phyloP scores from a whole-genome alignment of 2,797 vertebrate genomes.

The Amblyopsis hoosieri region DNA sequence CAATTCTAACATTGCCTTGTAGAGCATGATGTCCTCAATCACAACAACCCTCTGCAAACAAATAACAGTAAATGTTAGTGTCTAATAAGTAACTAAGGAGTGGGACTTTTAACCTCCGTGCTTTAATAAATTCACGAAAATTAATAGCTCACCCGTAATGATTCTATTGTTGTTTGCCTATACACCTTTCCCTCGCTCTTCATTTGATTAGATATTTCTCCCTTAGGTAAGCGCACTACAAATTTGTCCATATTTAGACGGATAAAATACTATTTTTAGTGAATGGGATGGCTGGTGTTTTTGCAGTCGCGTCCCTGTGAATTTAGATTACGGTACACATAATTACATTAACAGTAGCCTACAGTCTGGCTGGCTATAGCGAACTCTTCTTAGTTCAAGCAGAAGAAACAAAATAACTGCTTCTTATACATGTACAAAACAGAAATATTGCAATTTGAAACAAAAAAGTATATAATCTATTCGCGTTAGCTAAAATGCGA shows the following conservation, averaged over 20 bases:
- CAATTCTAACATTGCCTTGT: conserved; percentile 88
- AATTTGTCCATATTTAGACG: conserved; percentile 85
- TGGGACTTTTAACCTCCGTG: neutral
- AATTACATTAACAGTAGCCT: too few species aligned
- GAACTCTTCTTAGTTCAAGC: too few species aligned
- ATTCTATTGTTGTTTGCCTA: conserved; percentile 87
- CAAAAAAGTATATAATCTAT: too few species aligned
- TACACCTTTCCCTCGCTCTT: conserved; percentile 72
- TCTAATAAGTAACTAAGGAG: neutral
- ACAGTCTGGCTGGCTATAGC: too few species aligned
- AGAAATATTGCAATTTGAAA: too few species aligned
- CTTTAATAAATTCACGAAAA: neutral
- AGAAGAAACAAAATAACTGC: too few species aligned
- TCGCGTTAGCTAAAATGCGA: too few species aligned
- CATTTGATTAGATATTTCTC: conserved; percentile 48
- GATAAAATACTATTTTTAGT: neutral
- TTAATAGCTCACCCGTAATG: conserved; percentile 80
- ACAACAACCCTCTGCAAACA: conserved; percentile 92
- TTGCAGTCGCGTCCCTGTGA: too few species aligned
- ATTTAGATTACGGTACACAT: too few species aligned
- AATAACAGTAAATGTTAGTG: neutral
- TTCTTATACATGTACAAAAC: too few species aligned
- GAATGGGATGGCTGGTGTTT: neutral
- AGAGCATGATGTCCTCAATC: conserved; percentile 92
- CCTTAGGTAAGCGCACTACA: conserved; percentile 78